Evolutionary conservation across 2,113 vertebrate genomes (phyloP), one percentile per base, ranked within the genome.

Genomic region (Oreotrochilus melanogaster): DNA sequence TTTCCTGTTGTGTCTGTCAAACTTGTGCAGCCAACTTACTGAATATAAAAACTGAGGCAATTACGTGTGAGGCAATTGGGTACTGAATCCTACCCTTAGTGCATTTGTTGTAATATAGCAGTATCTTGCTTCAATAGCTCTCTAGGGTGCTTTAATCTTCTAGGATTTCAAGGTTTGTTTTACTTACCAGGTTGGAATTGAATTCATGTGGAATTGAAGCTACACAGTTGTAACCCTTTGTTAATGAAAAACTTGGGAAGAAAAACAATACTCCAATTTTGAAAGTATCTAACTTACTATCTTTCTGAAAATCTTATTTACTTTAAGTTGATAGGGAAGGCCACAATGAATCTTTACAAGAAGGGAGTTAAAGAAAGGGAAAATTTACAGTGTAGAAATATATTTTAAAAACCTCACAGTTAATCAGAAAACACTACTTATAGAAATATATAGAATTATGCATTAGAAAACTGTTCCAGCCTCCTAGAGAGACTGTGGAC

Each of bases 141-240:
- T 95, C 61, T 58, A 25, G 24, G 22, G 25, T 88, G 31, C 39
- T 92, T 83, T 88, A 80, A 58, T 96, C 51, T 92, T 66, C 25
- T 35, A 89, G 60, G 47, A 62, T 86, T 92, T 86, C 50, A 70
- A 89, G 43, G 61, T 91, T 89, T 91, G 64, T 89, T 96, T 96
- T 91, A 67, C 60, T 42, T 92, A 47, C 19, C 0, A 10, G 33
- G 50, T 18, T 84, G 39, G 25, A 84, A 65, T 89, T 93, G 54
- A 66, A 58, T 91, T 92, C 25, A 58, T 66, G 28, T 84, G 53
- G 48, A 92, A 51, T 27, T 91, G 51, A 56, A 86, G 56, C 22
- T 81, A 47, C 19, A 31, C 10, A 71, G 45, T 84, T 96, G 76
- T 66, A 91, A 66, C 42, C 25, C 15, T 73, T 80, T 13, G 31